These are phyloP conservation scores for Clostera curtula DNA, from an alignment of 2,888 invertebrate species.

Conservation along the genomic window DNA sequence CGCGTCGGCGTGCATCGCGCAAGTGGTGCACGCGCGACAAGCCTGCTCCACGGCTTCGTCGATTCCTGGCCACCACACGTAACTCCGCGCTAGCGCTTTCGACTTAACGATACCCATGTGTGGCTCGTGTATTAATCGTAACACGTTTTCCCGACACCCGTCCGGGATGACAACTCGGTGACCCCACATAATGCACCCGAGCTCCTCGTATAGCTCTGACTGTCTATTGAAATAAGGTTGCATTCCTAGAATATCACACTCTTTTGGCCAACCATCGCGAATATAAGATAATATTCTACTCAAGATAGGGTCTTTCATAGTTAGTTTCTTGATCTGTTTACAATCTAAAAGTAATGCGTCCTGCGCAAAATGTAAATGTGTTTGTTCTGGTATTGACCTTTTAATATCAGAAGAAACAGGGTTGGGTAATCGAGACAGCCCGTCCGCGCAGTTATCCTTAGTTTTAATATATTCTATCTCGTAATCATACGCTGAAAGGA, in stretches of 20 bases:
- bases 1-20: constrained; percentile 8
- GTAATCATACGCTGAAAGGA: constrained; percentile 12
- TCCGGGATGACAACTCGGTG: constrained; percentile 11
- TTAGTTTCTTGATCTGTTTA: no score
- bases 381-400: constrained; percentile 13
- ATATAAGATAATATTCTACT: no score
- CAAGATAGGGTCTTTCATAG: no score
- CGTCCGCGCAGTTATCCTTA: constrained; percentile 10
- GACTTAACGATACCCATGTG: constrained; percentile 14
- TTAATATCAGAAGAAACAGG: no score
- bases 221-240: constrained; percentile 14
- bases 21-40: constrained; percentile 6
- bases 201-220: constrained; percentile 14
- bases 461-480: constrained; percentile 12
- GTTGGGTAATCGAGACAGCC: constrained; percentile 8
- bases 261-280: no score
- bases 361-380: constrained; percentile 10
- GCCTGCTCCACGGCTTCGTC: constrained; percentile 9
- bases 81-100: constrained; percentile 10
- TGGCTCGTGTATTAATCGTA: constrained; percentile 6
- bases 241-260: no score
- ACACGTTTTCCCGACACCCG: constrained; percentile 1
- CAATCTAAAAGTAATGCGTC: constrained; percentile 9
- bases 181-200: constrained; percentile 17
- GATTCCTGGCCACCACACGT: constrained; percentile 10